These are phyloP conservation scores for Hycleus phaleratus DNA, from an alignment of 1,140 invertebrate species.

Conservation along the genomic window DNA sequence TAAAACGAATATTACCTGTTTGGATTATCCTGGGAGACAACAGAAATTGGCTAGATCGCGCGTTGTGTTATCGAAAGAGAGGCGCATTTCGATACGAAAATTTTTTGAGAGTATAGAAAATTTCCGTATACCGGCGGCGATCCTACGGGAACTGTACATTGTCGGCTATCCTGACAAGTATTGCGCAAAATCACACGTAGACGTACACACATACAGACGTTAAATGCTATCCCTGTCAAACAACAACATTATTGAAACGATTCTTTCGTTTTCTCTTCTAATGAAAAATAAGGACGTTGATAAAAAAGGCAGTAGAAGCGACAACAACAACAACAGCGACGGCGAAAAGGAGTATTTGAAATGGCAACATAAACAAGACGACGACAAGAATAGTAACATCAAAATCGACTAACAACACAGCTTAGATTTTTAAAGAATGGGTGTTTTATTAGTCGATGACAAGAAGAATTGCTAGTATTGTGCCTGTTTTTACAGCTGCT, in stretches of 20 bases:
- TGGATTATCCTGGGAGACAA: no score
- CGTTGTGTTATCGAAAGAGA: no score
- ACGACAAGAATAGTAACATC: not conserved
- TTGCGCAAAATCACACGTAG: slow-evolving; percentile 6
- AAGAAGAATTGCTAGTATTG: slow-evolving; percentile 6
- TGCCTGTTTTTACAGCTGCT: slow-evolving; percentile 5
- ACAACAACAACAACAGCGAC: no score
- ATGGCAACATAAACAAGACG: slow-evolving; percentile 1
- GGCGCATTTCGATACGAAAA: no score
- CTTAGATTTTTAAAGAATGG: slow-evolving; percentile 12
- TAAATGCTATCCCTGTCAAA: not conserved
- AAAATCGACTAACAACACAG: slow-evolving; percentile 10
- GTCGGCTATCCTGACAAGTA: slow-evolving; percentile 2
- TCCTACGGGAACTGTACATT: slow-evolving; percentile 10
- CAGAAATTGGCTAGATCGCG: no score
- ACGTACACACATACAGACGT: no score
- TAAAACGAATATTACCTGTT: no score
- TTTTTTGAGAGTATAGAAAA: no score
- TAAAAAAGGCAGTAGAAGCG: no score
- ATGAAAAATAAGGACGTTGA: not conserved
- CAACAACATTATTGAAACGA: slow-evolving; percentile 3
- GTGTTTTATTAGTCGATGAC: slow-evolving; percentile 13
- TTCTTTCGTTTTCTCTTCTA: slow-evolving; percentile 4
- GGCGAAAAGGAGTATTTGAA: not conserved
- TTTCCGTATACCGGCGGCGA: slow-evolving; percentile 6